Evolutionary conservation across 2,888 invertebrate species (phyloP).

Genomic region (Plebejus melissa): DNA sequence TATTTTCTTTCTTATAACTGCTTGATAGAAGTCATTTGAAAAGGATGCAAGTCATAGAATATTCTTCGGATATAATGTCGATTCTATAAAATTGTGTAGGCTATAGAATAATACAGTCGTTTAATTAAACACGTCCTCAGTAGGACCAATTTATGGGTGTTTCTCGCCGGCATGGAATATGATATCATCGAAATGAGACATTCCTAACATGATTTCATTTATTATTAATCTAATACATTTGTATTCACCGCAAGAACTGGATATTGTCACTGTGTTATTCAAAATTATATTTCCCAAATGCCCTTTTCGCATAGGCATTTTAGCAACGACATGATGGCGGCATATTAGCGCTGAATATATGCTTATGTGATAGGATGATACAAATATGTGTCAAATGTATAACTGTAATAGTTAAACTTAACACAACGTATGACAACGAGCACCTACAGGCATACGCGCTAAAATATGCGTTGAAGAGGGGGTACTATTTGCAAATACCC

Average conservation of each 20-base stretch:
- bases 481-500: background rate
- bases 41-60: background rate
- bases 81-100: background rate
- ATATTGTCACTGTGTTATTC: background rate
- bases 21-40: background rate
- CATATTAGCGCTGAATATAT: background rate
- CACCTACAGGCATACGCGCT: background rate
- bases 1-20: background rate
- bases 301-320: background rate
- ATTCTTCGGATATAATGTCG: background rate
- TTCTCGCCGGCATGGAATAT: background rate
- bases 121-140: background rate
- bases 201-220: background rate
- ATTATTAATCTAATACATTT: slow-evolving; percentile 1
- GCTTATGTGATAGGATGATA: background rate
- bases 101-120: background rate
- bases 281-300: background rate
- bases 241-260: background rate
- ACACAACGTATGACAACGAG: background rate
- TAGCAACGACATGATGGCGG: background rate
- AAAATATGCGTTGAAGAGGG: background rate
- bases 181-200: slow-evolving; percentile 18
- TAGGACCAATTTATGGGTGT: background rate
- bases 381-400: background rate
- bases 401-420: background rate